Evolutionary conservation across 2,113 vertebrate species (phyloP).

Genomic region (Progne subis): DNA sequence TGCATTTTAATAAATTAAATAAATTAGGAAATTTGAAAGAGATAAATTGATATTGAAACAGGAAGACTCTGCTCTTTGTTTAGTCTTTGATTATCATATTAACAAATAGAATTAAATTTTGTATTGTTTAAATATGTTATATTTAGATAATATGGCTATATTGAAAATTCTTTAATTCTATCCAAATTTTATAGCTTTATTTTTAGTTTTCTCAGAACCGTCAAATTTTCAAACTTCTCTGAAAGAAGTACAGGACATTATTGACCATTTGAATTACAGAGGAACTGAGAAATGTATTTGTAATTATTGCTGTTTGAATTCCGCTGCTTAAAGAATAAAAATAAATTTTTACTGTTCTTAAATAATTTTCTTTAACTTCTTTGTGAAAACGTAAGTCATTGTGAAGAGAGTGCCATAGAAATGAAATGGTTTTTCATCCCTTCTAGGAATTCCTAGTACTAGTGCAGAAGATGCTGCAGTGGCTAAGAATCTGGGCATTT

Average conservation of each 20-base stretch:
- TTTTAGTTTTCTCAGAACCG: background rate
- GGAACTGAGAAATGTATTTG: background rate
- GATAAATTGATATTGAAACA: background rate
- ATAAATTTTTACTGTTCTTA: background rate
- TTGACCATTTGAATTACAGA: background rate
- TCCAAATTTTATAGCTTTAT: background rate
- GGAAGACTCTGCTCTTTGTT: background rate
- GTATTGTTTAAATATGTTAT: background rate
- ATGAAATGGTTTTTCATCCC: background rate
- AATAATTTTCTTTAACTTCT: background rate
- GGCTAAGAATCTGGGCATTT: constrained; percentile 80
- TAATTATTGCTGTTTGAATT: background rate
- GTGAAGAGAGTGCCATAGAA: background rate
- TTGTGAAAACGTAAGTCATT: background rate
- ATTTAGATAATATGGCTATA: background rate
- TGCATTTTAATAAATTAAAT: background rate
- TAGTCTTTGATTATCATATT: background rate
- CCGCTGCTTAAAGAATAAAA: background rate
- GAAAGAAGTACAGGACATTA: background rate
- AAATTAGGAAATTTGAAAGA: background rate
- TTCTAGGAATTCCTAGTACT: constrained; percentile 85
- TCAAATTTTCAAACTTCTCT: background rate
- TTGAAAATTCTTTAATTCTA: background rate
- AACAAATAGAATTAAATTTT: background rate
- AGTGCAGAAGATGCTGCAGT: constrained; percentile 79